Evolutionary conservation across 2,113 vertebrate genomes (phyloP).

Genomic region (Irena cyanogastra): DNA sequence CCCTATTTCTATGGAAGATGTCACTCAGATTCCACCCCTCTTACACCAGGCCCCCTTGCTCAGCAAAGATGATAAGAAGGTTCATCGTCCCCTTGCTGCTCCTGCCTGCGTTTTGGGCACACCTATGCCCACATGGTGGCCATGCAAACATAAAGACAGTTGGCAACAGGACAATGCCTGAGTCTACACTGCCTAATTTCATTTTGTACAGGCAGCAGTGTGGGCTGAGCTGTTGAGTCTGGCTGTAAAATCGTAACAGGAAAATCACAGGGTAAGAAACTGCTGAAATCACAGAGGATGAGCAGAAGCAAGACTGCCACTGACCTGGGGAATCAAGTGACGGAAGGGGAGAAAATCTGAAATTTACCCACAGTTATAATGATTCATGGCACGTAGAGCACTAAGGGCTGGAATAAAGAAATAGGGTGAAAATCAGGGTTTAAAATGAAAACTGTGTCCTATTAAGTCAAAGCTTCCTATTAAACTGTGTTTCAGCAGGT

Average conservation of each 20-base stretch:
- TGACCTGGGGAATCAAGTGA: background rate
- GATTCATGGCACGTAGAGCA: fast-evolving
- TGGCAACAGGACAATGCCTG: background rate
- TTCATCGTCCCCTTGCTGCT: background rate
- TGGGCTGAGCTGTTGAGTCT: background rate
- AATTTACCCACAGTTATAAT: background rate
- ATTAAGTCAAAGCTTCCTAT: background rate
- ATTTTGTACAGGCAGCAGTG: background rate
- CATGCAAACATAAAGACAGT: background rate
- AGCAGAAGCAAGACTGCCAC: background rate
- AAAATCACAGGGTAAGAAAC: background rate
- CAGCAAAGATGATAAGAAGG: background rate
- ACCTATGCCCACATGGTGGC: background rate
- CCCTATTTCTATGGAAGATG: background rate
- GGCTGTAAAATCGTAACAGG: background rate
- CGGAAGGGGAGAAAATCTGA: background rate
- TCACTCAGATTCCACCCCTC: background rate
- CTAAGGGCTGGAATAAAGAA: background rate
- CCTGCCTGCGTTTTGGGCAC: too few species aligned
- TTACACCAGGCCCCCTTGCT: background rate
- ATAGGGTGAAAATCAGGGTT: background rate
- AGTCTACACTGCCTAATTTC: background rate
- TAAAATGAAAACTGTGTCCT: background rate
- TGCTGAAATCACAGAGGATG: background rate
- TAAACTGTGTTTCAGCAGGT: background rate